These are phyloP conservation scores for Ictalurus punctatus DNA, from an alignment of 2,113 vertebrate genomes.

Conservation along the genomic window DNA sequence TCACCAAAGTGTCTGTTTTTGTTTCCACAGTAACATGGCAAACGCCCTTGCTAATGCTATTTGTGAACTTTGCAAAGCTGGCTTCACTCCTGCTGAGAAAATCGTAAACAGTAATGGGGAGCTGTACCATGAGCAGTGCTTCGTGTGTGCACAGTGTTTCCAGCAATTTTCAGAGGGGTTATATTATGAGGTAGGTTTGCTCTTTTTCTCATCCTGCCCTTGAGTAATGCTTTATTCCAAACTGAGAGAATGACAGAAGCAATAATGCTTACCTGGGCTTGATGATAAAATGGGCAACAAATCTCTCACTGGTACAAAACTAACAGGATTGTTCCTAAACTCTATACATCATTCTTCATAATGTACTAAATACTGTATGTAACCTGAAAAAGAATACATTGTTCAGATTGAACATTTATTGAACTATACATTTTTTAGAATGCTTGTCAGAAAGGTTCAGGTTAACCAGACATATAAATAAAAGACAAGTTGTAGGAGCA, in stretches of 20 bases:
- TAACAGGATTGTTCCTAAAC: not conserved
- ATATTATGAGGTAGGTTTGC: conserved; percentile 89
- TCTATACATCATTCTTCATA: not conserved
- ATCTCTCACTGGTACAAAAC: not conserved
- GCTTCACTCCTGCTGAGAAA: conserved; percentile 91
- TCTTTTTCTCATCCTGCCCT: not conserved
- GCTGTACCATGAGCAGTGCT: conserved; percentile 96
- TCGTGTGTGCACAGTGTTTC: conserved; percentile 96
- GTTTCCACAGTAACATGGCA: conserved; percentile 90
- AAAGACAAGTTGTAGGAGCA: not conserved
- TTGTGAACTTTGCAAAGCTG: conserved; percentile 90
- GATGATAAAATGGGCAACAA: not conserved
- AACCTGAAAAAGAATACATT: not conserved
- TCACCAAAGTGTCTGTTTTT: conserved; percentile 1
- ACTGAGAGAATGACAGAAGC: not conserved
- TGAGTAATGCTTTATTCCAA: not conserved
- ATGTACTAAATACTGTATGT: not conserved
- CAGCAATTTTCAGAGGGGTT: conserved; percentile 96
- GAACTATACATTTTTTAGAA: not conserved
- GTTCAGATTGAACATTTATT: not conserved
- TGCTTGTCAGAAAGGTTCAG: not conserved
- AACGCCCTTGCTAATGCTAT: conserved; percentile 92
- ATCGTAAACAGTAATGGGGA: conserved; percentile 98
- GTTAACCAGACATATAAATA: not conserved
- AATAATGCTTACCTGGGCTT: not conserved